Evolutionary conservation across 53 echinoderm and acorn worm genomes (phyloP), one percentile per base, ranked within the genome.

Genomic region (Mesocentrotus franciscanus): DNA sequence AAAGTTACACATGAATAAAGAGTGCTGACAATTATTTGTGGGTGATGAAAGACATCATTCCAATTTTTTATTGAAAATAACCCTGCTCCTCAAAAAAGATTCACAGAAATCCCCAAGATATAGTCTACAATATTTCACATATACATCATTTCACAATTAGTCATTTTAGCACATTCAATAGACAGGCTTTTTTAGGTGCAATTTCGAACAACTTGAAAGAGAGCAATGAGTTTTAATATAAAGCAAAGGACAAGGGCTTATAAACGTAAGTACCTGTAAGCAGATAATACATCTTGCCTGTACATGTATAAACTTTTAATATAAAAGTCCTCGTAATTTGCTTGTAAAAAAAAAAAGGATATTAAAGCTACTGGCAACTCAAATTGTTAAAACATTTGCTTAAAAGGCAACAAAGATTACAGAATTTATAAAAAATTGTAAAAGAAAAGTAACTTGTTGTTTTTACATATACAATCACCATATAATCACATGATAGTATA

Each of bases 31-130:
- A 11, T 26, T 2, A 10, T 26, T 57, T 57, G n/a, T 10, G n/a
- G 87, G 58, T 87, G 58, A 94, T 66, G 95, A 85, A 85, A 85
- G 70, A 85, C 95, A 94, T 17, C 87, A 42, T 59, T 93, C 94
- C 94, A 93, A 58, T 94, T 94, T 94, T 94, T 94, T 94, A 94
- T 94, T 94, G 95, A 94, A 94, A 94, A 94, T 94, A 94, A 85
- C 95, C 95, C 95, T 85, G 95, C 62, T 26, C 95, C 95, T 94
- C 35, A 49, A 79, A 94, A 93, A 81, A 94, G 66, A 68, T 85
- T 83, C 94, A 93, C 85, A 85, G 61, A 66, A 56, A 16, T 85
- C 95, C 95, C 87, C 64, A 85, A 84, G 94, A 83, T 61, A 78
- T 61, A 94, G 68, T 94, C 95, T 94, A 94, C 95, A 94, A 68